phyloP scores from a whole-genome alignment of 1,140 invertebrate genomes.

The Pogonognathellus flavescens region DNA sequence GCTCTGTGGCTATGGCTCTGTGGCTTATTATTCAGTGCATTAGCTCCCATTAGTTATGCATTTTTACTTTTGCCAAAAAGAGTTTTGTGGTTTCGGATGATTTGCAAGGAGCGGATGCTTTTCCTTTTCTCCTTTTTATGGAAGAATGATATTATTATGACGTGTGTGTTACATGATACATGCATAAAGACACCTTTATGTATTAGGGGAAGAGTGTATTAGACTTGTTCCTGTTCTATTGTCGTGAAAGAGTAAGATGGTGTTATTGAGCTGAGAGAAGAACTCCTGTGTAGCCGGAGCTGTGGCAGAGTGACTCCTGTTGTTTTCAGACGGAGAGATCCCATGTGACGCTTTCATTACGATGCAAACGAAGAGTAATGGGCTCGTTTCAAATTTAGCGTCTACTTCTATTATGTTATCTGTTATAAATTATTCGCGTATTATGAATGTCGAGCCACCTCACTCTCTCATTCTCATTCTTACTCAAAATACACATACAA shows the following conservation, averaged over 20 bases:
- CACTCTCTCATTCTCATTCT: background rate
- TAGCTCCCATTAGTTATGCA: background rate
- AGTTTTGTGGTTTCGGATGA: background rate
- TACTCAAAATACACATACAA: background rate
- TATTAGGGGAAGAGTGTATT: too few relatives aligned
- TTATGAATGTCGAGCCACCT: conserved; percentile 35
- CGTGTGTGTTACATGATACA: too few relatives aligned
- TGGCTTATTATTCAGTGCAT: background rate
- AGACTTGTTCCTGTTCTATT: too few relatives aligned
- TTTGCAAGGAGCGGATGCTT: too few relatives aligned
- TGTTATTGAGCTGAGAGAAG: background rate
- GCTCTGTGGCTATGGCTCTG: too few relatives aligned
- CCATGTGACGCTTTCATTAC: conserved; percentile 54
- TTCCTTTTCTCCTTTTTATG: too few relatives aligned
- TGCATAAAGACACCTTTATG: too few relatives aligned
- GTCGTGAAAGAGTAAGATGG: background rate
- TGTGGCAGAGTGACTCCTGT: background rate
- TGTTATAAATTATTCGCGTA: conserved; percentile 55
- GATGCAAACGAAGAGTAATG: conserved; percentile 61
- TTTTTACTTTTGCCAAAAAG: background rate
- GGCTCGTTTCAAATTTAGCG: conserved; percentile 57
- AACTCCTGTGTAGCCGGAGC: background rate
- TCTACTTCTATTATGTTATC: conserved; percentile 42
- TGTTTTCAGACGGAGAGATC: background rate
- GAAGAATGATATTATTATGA: too few relatives aligned